Base-by-base conservation (phyloP, 2,113 vertebrate genomes). In the Gobio gobio region DNA sequence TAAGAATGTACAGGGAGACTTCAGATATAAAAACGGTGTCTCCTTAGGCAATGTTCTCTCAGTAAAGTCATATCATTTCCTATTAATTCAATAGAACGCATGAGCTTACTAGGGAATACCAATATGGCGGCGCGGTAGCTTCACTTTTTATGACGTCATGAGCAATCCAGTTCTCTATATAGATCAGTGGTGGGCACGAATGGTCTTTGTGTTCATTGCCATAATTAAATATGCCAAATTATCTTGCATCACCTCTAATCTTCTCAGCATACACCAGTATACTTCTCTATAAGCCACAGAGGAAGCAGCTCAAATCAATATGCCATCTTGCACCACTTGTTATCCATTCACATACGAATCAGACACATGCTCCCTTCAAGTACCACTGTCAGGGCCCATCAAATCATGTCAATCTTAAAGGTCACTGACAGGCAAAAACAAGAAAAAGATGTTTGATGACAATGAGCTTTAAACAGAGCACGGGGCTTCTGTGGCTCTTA, bases 231-330 rank as follows among this genome's bases (percentile, higher is more conserved):
- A 3, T n/a, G 51, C 4, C 4, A 47, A 45, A n/a, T 73, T 14
- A 73, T 22, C 12, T 36, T 54, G 75, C 18, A 58, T 56, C 51
- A 13, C 75, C 51, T 78, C 51, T 56, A n/a, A 58, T 29, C 36
- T 16, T 79, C 77, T 79, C 10, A 78, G 22, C 10, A 61, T 24
- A 78, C 20, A 78, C 16, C 54, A 40, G 26, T 6, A 36, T 36
- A 33, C n/a, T 29, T 79, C 58, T 79, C n/a, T 61, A n/a, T 64
- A 47, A 63, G 26, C 58, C 74, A 56, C 74, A 56, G 51, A 20
- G 49, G 29, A 24, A 66, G 24, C 61, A 36, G 40, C 61, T 81
- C 24, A 51, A 81, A 68, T 49, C 61, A 81, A 36, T 47, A 68
- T 18, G 40, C 22, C 58, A 29, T 77, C 20, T 40, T 36, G 5